Base-by-base conservation (phyloP, 92 coral and sea anemone genomes). In the Palythoa heliodiscus region DNA sequence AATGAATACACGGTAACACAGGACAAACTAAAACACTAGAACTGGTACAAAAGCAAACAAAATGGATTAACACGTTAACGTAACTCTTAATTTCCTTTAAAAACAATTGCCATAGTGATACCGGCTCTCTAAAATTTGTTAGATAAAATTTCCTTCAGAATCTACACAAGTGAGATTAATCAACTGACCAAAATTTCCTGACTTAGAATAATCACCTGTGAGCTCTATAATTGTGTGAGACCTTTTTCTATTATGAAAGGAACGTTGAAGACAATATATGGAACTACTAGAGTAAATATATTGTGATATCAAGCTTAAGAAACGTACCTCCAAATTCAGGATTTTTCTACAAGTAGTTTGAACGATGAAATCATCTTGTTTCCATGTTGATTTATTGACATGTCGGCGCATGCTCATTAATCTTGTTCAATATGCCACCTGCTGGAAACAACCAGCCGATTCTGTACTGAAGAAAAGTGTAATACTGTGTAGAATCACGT, bases 331-430 rank as follows among this genome's bases (percentile, higher is more conserved):
- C 35, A 63, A 64, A 40, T 52, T 64, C 66, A 69, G 43, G 22
- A 7, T 70, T 64, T 66, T 66, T 23, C 67, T 23, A 73, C 48
- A 54, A 22, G 74, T 22, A 23, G 60, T 67, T 68, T 53, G 43
- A 80, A 29, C 39, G 84, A 80, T 80, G 84, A 80, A 80, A 48
- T 80, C 84, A 80, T 70, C 63, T 67, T 25, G 84, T 80, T 80
- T 67, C 84, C 73, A 80, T 66, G 84, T 66, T 80, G 48, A 66
- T 66, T 64, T 80, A 47, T 64, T n/a, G 58, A 80, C 84, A 52
- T 8, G 14, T 5, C 48, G 10, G 43, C 84, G 84, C 84, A 80
- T 80, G 84, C 84, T 23, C 74, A 48, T 70, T 22, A 6, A 10
- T 15, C 14, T 58, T 5, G 14, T 7, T 66, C 84, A 66, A 79